A percentile compares a stretch with the other conserved stretches of the same genome.
phyloP scores from a whole-genome alignment of 2,888 invertebrate species.

The Margaritifera margaritifera region DNA sequence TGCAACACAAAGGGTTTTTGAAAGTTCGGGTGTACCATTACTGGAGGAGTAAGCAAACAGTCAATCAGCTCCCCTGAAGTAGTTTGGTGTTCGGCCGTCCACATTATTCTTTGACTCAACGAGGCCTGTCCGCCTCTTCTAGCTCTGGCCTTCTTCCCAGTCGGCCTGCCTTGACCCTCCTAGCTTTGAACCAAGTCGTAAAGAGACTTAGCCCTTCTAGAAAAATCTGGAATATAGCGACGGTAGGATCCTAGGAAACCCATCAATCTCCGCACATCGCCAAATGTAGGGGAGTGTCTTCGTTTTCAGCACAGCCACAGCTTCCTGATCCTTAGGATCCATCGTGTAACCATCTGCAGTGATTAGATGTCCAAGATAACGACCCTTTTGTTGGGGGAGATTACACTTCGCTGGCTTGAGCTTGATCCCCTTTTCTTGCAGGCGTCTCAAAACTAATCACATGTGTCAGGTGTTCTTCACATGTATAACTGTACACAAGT shows the following conservation, averaged over 20 bases:
- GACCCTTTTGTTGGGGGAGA: slow-evolving; percentile 22
- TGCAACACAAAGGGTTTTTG: slow-evolving; percentile 7
- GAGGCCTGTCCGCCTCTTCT: background rate
- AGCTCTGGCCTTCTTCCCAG: background rate
- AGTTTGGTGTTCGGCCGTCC: background rate
- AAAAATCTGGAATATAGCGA: slow-evolving; percentile 22
- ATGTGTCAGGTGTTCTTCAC: slow-evolving; percentile 13
- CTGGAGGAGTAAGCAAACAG: background rate
- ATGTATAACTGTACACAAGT: slow-evolving; percentile 10
- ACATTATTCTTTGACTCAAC: background rate
- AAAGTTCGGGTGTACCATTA: background rate
- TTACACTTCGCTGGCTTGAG: slow-evolving; percentile 28
- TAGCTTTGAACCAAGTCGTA: slow-evolving; percentile 8
- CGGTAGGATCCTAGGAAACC: slow-evolving; percentile 27
- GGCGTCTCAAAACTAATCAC: slow-evolving; percentile 12
- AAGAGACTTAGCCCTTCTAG: slow-evolving; percentile 12
- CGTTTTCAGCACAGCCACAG: slow-evolving; percentile 17
- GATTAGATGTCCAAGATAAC: slow-evolving; percentile 31
- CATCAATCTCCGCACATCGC: slow-evolving; percentile 23
- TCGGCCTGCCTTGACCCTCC: background rate
- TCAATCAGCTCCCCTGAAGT: background rate
- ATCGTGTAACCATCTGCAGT: slow-evolving; percentile 24
- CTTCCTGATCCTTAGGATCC: slow-evolving; percentile 22
- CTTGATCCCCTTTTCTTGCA: slow-evolving; percentile 28
- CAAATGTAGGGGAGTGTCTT: slow-evolving; percentile 14